Conservation (phyloP, 2,113 vertebrate species). For the Astatoreochromis straeleni region DNA sequence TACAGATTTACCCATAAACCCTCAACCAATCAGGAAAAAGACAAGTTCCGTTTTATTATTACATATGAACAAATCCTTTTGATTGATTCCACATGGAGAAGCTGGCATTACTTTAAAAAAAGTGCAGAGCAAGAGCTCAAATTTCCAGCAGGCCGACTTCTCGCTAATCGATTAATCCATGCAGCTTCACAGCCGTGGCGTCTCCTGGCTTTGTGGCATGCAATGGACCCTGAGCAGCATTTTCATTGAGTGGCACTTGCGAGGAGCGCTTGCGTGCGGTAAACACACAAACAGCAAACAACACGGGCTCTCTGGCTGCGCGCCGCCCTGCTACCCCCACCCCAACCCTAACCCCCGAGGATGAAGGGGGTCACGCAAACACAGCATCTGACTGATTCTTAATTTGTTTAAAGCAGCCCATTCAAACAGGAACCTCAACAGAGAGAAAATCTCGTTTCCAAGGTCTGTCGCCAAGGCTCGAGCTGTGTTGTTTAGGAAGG, state of each 20-base stretch:
- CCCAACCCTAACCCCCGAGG: background rate
- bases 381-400: constrained; percentile 45
- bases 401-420: constrained; percentile 60
- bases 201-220: background rate
- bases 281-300: constrained; percentile 56
- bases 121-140: background rate
- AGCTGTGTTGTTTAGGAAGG: constrained; percentile 15
- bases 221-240: background rate
- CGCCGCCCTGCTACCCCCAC: background rate
- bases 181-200: background rate
- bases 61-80: background rate
- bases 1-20: background rate
- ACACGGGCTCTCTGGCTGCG: constrained; percentile 17
- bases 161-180: background rate
- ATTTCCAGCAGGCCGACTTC: background rate
- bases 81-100: background rate
- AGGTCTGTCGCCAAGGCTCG: constrained; percentile 18
- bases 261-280: background rate
- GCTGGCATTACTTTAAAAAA: background rate
- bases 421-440: constrained; percentile 51
- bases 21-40: fast-evolving
- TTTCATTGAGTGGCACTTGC: background rate
- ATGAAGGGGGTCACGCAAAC: constrained; percentile 51
- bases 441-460: constrained; percentile 51
- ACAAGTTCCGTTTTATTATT: background rate